Evolutionary conservation across 2,113 vertebrate species (phyloP).

Genomic region (Pseudopipra pipra): DNA sequence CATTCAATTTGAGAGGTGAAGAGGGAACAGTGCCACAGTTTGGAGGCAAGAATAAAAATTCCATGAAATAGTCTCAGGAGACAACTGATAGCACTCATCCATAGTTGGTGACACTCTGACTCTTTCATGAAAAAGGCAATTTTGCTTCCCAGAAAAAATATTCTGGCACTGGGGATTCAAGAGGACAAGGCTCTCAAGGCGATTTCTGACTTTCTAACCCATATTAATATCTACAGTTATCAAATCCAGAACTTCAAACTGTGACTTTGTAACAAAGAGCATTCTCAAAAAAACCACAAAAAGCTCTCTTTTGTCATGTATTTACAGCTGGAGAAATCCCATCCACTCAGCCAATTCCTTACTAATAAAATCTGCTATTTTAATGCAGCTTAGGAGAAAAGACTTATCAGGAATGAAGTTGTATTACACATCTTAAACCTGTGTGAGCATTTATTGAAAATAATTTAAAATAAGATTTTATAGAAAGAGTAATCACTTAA

Average conservation of each 20-base stretch:
- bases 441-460: neutral
- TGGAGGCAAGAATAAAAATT: constrained; percentile 67
- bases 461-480: neutral
- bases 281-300: neutral
- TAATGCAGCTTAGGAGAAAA: neutral
- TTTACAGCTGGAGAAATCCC: constrained; percentile 21
- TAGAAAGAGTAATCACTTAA: neutral
- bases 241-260: constrained; percentile 60
- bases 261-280: constrained; percentile 43
- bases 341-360: neutral
- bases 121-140: constrained; percentile 67
- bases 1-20: constrained; percentile 64
- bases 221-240: constrained; percentile 66
- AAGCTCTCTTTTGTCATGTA: neutral
- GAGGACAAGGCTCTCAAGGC: constrained; percentile 50
- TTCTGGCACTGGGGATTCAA: constrained; percentile 61
- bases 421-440: neutral
- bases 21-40: constrained; percentile 59
- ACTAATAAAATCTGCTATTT: neutral
- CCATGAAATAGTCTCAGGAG: constrained; percentile 50
- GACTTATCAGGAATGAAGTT: neutral
- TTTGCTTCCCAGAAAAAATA: constrained; percentile 66
- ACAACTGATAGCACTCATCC: constrained; percentile 58
- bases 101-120: constrained; percentile 64
- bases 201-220: constrained; percentile 62